A percentile compares a stretch with the other conserved stretches of the same genome.
phyloP scores from a whole-genome alignment of 2,797 vertebrate genomes.

The Anguilla anguilla region DNA sequence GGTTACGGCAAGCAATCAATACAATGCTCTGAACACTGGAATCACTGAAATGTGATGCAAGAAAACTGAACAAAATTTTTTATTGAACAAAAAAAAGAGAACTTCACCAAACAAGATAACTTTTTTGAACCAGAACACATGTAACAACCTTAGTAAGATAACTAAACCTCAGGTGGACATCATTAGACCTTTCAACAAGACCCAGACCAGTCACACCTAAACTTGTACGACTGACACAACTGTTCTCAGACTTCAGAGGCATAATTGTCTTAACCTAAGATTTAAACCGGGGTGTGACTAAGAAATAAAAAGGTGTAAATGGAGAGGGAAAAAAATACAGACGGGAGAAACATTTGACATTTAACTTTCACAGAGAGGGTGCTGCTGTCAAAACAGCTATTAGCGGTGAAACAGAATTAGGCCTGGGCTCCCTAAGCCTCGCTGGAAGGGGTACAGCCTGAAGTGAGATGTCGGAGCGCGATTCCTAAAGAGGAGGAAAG shows the following conservation, averaged over 20 bases:
- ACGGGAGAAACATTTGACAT: slow-evolving; percentile 5
- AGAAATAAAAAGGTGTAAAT: not conserved
- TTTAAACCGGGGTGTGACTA: not conserved
- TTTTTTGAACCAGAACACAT: not conserved
- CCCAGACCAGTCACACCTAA: not conserved
- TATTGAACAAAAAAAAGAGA: not conserved
- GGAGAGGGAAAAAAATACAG: not conserved
- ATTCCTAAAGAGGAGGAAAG: not conserved
- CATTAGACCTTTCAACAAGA: not conserved
- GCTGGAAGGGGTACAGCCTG: not conserved
- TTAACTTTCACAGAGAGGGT: not conserved
- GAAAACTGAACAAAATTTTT: not conserved
- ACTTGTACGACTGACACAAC: no score
- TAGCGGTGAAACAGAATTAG: not conserved
- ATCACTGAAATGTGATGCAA: not conserved
- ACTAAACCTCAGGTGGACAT: not conserved
- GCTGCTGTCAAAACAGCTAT: not conserved
- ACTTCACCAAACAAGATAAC: not conserved
- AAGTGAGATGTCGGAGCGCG: not conserved
- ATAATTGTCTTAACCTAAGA: not conserved
- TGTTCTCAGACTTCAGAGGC: not conserved
- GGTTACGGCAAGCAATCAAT: not conserved
- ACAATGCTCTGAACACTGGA: not conserved
- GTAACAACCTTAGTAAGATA: not conserved
- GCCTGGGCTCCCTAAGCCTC: not conserved